Evolutionary conservation across 2,113 vertebrate genomes (phyloP).

Genomic region (Oreochromis aureus): DNA sequence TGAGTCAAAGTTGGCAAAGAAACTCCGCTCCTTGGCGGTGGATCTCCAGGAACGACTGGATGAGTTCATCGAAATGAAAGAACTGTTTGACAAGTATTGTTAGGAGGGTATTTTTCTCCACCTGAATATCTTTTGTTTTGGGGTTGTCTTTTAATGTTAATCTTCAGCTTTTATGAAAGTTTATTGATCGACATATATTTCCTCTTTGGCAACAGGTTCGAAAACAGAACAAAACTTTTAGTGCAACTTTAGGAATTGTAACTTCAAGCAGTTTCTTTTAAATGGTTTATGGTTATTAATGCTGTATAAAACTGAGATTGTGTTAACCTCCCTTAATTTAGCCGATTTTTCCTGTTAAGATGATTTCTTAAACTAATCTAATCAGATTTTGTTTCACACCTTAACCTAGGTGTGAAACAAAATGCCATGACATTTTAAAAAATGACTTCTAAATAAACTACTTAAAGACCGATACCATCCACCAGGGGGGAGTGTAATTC

Average conservation of each 20-base stretch:
- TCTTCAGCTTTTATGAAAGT: accelerated
- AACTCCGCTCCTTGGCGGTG: neutral
- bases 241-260: neutral
- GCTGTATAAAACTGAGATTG: neutral
- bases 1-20: neutral
- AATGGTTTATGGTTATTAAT: neutral
- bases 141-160: neutral
- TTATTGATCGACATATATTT: neutral
- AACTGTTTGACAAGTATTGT: neutral
- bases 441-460: neutral
- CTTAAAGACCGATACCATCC: neutral
- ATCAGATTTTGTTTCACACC: neutral
- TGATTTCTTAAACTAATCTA: neutral
- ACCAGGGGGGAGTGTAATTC: neutral
- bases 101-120: neutral
- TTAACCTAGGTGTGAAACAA: neutral
- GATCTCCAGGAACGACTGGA: neutral
- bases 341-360: neutral
- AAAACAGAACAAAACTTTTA: accelerated
- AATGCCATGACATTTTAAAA: neutral
- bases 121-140: accelerated
- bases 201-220: neutral
- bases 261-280: neutral
- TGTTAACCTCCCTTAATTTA: neutral
- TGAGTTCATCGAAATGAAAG: neutral